Conservation (phyloP, 1,140 invertebrate genomes). For the Pseudomyrmex dendroicus region DNA sequence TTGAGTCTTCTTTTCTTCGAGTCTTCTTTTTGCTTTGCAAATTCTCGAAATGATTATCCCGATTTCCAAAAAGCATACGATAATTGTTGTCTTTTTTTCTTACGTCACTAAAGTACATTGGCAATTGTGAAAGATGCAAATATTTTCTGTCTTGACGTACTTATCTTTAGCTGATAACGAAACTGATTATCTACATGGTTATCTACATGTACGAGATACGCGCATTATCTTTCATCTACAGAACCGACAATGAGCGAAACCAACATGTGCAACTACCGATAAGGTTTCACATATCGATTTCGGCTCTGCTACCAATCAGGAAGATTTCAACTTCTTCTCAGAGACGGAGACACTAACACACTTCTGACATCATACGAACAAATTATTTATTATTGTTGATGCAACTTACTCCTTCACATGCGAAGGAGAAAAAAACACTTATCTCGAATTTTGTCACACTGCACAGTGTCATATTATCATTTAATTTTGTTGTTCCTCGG, state of each 20-base stretch:
- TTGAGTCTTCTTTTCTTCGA: neutral
- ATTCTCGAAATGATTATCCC: too few relatives aligned
- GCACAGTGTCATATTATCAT: neutral
- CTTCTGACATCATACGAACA: neutral
- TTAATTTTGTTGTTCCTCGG: neutral
- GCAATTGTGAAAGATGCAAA: too few relatives aligned
- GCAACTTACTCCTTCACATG: neutral
- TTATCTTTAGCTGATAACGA: neutral
- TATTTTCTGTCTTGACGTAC: neutral
- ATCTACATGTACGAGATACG: neutral
- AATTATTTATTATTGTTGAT: neutral
- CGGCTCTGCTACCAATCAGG: neutral
- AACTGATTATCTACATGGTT: neutral
- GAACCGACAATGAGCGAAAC: neutral
- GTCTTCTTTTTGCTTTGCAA: neutral
- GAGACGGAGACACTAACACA: neutral
- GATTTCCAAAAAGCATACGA: too few relatives aligned
- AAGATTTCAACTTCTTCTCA: neutral
- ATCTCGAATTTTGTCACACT: neutral
- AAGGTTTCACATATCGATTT: constrained; percentile 3
- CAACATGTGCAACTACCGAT: neutral
- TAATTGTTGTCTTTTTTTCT: too few relatives aligned
- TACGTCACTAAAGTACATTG: too few relatives aligned
- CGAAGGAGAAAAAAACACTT: neutral
- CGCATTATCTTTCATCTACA: too few relatives aligned